A percentile compares a stretch with the other conserved stretches of the same genome.
Conservation (phyloP, 2,888 invertebrate genomes). For the Odontocerum albicorne region DNA sequence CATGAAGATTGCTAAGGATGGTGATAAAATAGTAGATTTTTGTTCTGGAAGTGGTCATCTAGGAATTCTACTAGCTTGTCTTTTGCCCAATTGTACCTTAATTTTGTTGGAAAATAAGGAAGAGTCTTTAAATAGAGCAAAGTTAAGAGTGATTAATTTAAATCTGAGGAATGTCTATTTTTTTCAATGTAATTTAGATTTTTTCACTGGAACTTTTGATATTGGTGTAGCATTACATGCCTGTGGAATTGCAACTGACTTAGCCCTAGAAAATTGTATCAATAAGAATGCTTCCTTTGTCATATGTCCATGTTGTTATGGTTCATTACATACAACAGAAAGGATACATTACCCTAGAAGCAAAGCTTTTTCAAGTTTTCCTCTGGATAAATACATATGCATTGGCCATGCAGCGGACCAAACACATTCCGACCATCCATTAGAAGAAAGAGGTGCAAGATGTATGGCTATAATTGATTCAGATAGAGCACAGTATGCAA, state of each 20-base stretch:
- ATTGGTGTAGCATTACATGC: slow-evolving; percentile 91
- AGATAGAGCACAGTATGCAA: slow-evolving; percentile 76
- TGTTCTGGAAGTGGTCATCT: slow-evolving; percentile 94
- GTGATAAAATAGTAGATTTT: slow-evolving; percentile 85
- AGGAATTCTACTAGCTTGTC: slow-evolving; percentile 80
- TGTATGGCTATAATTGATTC: slow-evolving; percentile 91
- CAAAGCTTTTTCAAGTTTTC: slow-evolving; percentile 52
- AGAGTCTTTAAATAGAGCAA: slow-evolving; percentile 76
- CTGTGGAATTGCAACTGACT: slow-evolving; percentile 92
- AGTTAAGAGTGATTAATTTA: slow-evolving; percentile 66
- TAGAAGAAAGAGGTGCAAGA: slow-evolving; percentile 73
- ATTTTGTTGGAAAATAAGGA: slow-evolving; percentile 92
- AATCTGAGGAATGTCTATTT: slow-evolving; percentile 73
- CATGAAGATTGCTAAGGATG: slow-evolving; percentile 65
- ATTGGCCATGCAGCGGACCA: slow-evolving; percentile 92
- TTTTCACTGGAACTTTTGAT: slow-evolving; percentile 79
- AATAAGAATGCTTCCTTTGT: slow-evolving; percentile 78
- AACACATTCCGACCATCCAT: slow-evolving; percentile 73
- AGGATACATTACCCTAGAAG: slow-evolving; percentile 84
- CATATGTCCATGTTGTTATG: slow-evolving; percentile 94
- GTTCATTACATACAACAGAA: slow-evolving; percentile 80
- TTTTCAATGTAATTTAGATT: slow-evolving; percentile 89
- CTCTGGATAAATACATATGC: slow-evolving; percentile 69
- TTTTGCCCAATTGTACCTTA: slow-evolving; percentile 76
- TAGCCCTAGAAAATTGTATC: slow-evolving; percentile 84